Conservation (phyloP, 1,140 invertebrate genomes). For the Pygmarrhopalites habei region DNA sequence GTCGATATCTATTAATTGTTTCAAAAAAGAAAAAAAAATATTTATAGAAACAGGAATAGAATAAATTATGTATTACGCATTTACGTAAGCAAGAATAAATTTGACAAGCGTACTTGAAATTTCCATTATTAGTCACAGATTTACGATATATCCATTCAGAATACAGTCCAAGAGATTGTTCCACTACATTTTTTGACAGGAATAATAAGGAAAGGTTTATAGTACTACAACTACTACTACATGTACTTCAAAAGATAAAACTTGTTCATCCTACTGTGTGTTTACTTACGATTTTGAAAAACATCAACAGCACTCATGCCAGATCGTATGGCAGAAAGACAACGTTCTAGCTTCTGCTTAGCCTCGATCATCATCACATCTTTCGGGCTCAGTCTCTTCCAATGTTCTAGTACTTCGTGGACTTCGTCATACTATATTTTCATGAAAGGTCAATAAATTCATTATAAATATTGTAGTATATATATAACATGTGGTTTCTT, state of each 20-base stretch:
- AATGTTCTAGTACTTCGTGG: constrained; percentile 20
- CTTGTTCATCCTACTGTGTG: too few relatives aligned
- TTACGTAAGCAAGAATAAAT: too few relatives aligned
- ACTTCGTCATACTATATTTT: constrained; percentile 20
- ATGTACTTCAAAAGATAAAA: too few relatives aligned
- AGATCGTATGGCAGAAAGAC: constrained; percentile 21
- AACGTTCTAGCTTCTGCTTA: constrained; percentile 20
- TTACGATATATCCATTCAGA: constrained; percentile 14
- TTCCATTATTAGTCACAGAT: constrained; percentile 3
- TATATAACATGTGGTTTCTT: too few relatives aligned
- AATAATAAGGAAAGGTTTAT: too few relatives aligned
- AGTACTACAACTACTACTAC: too few relatives aligned
- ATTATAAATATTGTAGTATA: background rate
- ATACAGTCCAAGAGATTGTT: constrained; percentile 19
- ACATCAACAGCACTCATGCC: constrained; percentile 17
- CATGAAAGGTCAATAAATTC: background rate
- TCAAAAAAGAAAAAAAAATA: background rate
- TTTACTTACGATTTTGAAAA: constrained; percentile 19
- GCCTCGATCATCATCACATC: constrained; percentile 13
- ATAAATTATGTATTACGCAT: too few relatives aligned
- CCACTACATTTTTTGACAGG: too few relatives aligned
- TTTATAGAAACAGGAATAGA: constrained; percentile 7
- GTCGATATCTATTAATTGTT: constrained; percentile 19
- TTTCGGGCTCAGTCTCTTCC: constrained; percentile 19
- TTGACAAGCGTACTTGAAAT: constrained; percentile 35